Conservation (phyloP, 2,113 vertebrate species). For the Rhinoderma darwinii region DNA sequence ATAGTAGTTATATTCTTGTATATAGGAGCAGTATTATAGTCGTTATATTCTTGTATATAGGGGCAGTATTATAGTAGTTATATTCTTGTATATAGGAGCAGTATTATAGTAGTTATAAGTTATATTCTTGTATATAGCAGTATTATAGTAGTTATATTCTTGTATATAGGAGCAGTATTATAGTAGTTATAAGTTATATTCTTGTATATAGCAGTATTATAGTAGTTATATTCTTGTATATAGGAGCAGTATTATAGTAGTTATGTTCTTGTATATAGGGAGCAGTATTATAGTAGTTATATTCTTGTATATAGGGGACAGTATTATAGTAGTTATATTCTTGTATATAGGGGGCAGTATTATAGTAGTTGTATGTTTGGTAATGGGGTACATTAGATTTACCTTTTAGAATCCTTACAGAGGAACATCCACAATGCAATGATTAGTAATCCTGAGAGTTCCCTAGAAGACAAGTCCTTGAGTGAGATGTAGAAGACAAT, state of each 20-base stretch:
- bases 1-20: neutral
- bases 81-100: too few relatives aligned
- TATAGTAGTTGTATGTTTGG: neutral
- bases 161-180: too few relatives aligned
- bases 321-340: neutral
- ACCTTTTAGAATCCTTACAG: conserved; percentile 87
- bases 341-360: neutral
- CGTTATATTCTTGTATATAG: too few relatives aligned
- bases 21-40: too few relatives aligned
- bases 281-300: neutral
- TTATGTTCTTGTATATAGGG: neutral
- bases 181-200: too few relatives aligned
- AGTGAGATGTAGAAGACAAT: neutral
- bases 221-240: too few relatives aligned
- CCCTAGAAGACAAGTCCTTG: conserved; percentile 72
- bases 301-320: neutral
- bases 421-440: conserved; percentile 84
- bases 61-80: too few relatives aligned
- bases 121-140: too few relatives aligned
- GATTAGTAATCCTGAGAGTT: conserved; percentile 85
- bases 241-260: too few relatives aligned
- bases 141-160: too few relatives aligned
- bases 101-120: too few relatives aligned
- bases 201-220: neutral
- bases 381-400: conserved; percentile 62